Percentiles rank a stretch among this genome's conserved stretches.
These are phyloP conservation scores for Sphaeridia pumilis DNA, from an alignment of 2,888 invertebrate genomes.

Conservation along the genomic window DNA sequence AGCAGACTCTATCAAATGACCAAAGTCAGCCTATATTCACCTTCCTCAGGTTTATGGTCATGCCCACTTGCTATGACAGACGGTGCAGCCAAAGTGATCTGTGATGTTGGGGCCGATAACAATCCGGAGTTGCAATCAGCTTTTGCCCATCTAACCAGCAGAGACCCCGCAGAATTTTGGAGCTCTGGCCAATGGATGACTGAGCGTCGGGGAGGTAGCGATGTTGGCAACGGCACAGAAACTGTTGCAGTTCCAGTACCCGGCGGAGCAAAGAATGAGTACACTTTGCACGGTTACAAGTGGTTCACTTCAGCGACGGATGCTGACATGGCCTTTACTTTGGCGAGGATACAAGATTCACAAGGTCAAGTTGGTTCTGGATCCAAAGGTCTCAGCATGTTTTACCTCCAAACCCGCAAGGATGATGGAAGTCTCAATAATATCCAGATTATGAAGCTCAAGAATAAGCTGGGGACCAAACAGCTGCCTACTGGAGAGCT, in stretches of 20 bases:
- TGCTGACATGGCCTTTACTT: conserved; percentile 46
- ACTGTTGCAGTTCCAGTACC: conserved; percentile 41
- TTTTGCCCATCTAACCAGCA: conserved; percentile 39
- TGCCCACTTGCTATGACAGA: conserved; percentile 52
- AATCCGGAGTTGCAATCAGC: conserved; percentile 27
- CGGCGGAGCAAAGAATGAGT: conserved; percentile 37
- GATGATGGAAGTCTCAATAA: conserved; percentile 42
- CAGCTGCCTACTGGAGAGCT: conserved; percentile 49
- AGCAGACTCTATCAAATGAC: conserved; percentile 44
- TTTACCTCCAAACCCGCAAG: conserved; percentile 42
- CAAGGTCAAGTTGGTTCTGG: conserved; percentile 38
- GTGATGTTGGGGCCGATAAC: conserved; percentile 21
- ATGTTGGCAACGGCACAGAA: conserved; percentile 47
- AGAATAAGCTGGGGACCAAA: conserved; percentile 48
- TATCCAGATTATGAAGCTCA: conserved; percentile 45
- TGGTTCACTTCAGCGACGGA: conserved; percentile 51
- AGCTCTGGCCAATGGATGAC: conserved; percentile 54
- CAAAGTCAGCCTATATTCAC: conserved; percentile 44
- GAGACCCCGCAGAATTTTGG: conserved; percentile 44
- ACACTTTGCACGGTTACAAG: conserved; percentile 46
- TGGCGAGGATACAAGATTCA: conserved; percentile 43
- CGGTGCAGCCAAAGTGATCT: conserved; percentile 46
- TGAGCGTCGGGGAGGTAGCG: conserved; percentile 47
- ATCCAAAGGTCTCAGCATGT: conserved; percentile 44
- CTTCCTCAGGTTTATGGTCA: conserved; percentile 45